Percentiles rank a stretch among this genome's conserved stretches.
phyloP scores from a whole-genome alignment of 2,888 invertebrate species.

The Beris chalybata region DNA sequence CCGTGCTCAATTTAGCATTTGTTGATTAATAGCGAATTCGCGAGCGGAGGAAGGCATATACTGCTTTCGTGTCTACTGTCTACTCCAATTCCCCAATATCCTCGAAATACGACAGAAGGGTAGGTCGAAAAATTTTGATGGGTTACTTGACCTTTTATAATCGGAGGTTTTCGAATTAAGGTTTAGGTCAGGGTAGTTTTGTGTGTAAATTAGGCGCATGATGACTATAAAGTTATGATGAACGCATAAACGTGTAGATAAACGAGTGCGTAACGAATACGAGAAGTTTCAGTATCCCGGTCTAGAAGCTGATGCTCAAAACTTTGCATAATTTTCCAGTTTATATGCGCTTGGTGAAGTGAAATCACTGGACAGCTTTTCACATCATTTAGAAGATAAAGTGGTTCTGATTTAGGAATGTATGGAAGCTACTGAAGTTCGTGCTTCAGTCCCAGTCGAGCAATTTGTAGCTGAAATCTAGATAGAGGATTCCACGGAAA shows the following conservation, averaged over 20 bases:
- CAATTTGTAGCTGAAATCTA: no score
- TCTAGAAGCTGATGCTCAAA: not conserved
- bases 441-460: no score
- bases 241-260: not conserved
- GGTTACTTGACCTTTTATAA: constrained; percentile 22
- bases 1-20: constrained; percentile 27
- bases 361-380: not conserved
- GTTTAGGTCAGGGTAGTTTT: constrained; percentile 16
- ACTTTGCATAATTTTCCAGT: constrained; percentile 27
- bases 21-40: constrained; percentile 24
- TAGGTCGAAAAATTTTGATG: not conserved
- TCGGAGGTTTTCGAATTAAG: not conserved
- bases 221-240: constrained; percentile 7
- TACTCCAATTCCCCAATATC: not conserved
- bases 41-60: not conserved
- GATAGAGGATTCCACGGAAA: no score
- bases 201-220: constrained; percentile 14
- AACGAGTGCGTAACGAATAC: constrained; percentile 3
- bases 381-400: no score
- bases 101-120: not conserved
- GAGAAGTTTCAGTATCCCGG: not conserved
- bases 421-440: no score
- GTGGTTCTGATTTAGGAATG: no score
- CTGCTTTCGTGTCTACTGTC: constrained; percentile 1
- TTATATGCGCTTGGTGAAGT: constrained; percentile 1